Evolutionary conservation across 2,888 invertebrate species (phyloP), one percentile per base, ranked within the genome.

Genomic region (Clivina fossor): DNA sequence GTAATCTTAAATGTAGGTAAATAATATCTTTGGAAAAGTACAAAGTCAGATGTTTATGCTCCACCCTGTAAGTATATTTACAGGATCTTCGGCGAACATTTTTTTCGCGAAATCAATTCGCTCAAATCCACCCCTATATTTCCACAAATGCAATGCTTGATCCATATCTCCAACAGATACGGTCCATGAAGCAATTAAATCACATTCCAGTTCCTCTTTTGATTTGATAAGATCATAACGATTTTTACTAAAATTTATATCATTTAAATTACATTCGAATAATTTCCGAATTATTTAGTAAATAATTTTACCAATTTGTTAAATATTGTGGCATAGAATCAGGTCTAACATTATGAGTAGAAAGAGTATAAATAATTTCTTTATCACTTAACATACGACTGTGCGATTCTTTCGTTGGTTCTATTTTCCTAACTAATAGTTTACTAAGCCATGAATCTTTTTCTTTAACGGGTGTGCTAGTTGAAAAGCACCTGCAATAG

Each of bases 141-240:
- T 86, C 97, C 97, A 98, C 53, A 99, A 79, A 74, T 99, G 97
- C 58, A 99, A 78, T 13, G 88, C 93, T 76, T 99, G 98, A 78
- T 99, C 98, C 79, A 97, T 89, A 70, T 98, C 97, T 26, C 99
- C 99, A 30, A 93, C 92, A 49, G 89, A 88, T 1, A 97, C 97
- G 0, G 89, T 90, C 93, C 96, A 99, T 66, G 97, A 97, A 51
- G 92, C 98, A 19, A 95, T 88, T 63, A 98, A 77, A 69, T 94
- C 89, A 66, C 89, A 88, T 46, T 88, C 87, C 18, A 93, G 76
- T 28, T 88, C 75, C 65, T 85, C 85, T 63, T 84, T 84, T 2
- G 86, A 82, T 66, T 87, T 82, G 56, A 93, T 83, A 68, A 91
- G 80, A 63, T 86, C 81, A n/a, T 86, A 84, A 46, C 84, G 84